Conservation (phyloP, 2,888 invertebrate genomes). For the Rapana venosa region DNA sequence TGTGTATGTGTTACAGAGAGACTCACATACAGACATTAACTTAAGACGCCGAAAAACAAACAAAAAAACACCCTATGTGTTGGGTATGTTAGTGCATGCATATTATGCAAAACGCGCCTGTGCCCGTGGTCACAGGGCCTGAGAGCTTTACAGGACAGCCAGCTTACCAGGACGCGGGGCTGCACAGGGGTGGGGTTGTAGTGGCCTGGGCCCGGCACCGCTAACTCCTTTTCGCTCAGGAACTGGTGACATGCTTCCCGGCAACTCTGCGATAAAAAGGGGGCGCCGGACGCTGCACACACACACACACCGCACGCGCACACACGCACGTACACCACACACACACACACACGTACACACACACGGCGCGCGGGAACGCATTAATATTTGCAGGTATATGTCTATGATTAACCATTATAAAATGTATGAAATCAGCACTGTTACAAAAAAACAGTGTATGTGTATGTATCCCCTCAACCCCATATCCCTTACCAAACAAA, state of each 20-base stretch:
- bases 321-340: neutral
- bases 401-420: too few species aligned
- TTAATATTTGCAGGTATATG: too few species aligned
- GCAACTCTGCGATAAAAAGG: conserved; percentile 77
- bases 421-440: too few species aligned
- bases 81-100: neutral
- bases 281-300: conserved; percentile 75
- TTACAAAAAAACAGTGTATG: too few species aligned
- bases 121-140: neutral
- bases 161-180: conserved; percentile 64
- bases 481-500: too few species aligned
- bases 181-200: conserved; percentile 73
- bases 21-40: neutral
- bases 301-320: neutral
- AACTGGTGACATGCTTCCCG: conserved; percentile 74
- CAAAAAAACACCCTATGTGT: neutral
- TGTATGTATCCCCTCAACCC: too few species aligned
- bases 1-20: neutral
- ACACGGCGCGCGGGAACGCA: too few species aligned
- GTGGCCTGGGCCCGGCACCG: conserved; percentile 78
- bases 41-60: too few species aligned
- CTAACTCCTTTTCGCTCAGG: conserved; percentile 71
- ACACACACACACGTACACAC: neutral
- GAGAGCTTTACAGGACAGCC: neutral
- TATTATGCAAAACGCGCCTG: neutral